Percentiles rank a stretch among this genome's conserved stretches.
phyloP scores from a whole-genome alignment of 2,113 vertebrate genomes.

The Isurus oxyrinchus region DNA sequence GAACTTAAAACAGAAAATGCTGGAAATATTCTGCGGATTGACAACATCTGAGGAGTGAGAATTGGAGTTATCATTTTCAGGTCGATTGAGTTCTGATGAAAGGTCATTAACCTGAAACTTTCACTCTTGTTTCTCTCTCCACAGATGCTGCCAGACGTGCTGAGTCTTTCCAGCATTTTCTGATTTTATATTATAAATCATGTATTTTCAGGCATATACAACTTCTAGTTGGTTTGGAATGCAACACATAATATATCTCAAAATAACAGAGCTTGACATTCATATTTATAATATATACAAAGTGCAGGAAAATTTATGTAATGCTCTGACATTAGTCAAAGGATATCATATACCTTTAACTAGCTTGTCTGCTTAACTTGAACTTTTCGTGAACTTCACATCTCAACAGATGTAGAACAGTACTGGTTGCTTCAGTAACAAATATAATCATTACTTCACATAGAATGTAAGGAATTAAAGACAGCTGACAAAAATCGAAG shows the following conservation, averaged over 20 bases:
- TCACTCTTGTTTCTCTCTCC: not conserved
- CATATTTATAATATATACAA: not conserved
- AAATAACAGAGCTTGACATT: not conserved
- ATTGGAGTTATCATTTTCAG: no score
- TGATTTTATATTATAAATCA: not conserved
- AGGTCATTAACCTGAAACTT: not conserved
- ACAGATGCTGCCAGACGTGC: not conserved
- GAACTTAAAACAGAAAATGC: not conserved
- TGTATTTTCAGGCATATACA: not conserved
- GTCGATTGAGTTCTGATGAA: not conserved
- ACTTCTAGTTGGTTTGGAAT: not conserved
- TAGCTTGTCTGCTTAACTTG: not conserved
- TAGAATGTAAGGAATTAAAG: not conserved
- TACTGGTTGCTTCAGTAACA: not conserved
- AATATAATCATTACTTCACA: not conserved
- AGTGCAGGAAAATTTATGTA: not conserved
- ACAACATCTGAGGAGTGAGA: not conserved
- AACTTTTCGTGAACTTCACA: not conserved
- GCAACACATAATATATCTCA: not conserved
- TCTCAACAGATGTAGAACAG: not conserved
- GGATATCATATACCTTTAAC: not conserved
- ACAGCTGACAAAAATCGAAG: not conserved
- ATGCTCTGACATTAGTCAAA: not conserved
- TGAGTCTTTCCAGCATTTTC: not conserved
- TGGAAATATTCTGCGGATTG: not conserved